Evolutionary conservation across 1,140 invertebrate species (phyloP).

Genomic region (Diabrotica virgifera): DNA sequence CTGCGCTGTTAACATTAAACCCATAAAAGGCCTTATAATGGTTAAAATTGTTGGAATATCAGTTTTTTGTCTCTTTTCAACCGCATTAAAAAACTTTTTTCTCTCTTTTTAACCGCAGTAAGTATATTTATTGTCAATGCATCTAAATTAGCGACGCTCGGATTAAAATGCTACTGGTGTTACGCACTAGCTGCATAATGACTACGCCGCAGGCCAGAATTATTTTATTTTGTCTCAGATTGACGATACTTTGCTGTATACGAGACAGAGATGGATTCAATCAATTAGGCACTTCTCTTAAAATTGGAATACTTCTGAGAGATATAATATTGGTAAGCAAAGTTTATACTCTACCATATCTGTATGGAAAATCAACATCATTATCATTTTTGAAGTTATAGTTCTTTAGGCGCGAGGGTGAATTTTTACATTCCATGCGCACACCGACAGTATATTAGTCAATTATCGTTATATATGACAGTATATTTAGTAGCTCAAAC

Average conservation of each 20-base stretch:
- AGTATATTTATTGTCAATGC: constrained; percentile 12
- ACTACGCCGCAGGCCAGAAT: constrained; percentile 1
- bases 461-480: too few relatives aligned
- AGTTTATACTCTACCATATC: too few relatives aligned
- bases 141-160: constrained; percentile 11
- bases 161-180: constrained; percentile 5
- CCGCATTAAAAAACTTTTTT: background rate
- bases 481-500: too few relatives aligned
- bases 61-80: background rate
- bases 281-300: background rate
- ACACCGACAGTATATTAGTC: too few relatives aligned
- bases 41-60: constrained; percentile 11
- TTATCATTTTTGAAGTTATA: too few relatives aligned
- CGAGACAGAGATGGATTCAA: background rate
- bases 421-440: too few relatives aligned
- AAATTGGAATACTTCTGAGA: background rate
- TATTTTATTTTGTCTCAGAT: constrained; percentile 7
- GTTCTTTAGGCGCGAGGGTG: too few relatives aligned
- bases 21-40: constrained; percentile 4
- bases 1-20: background rate
- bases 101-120: constrained; percentile 3
- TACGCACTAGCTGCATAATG: constrained; percentile 2
- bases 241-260: background rate
- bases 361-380: too few relatives aligned
- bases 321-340: too few relatives aligned